These are phyloP conservation scores for Caenorhabditis remanei DNA, from an alignment of 1,140 invertebrate genomes.

Conservation along the genomic window DNA sequence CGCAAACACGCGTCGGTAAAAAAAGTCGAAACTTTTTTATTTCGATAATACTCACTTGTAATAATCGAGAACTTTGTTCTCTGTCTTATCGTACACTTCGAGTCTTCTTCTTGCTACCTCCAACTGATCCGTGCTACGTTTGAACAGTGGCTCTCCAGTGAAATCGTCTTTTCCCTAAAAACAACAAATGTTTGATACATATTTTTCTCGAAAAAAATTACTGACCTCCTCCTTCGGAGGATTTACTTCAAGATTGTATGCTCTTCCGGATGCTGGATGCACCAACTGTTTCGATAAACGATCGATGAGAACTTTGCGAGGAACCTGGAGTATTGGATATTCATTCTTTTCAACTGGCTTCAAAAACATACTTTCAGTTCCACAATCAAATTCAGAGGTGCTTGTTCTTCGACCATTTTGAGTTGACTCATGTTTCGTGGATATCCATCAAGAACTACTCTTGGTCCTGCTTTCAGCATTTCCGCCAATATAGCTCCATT, in stretches of 20 bases:
- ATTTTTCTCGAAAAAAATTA: not conserved
- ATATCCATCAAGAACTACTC: constrained; percentile 59
- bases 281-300: constrained; percentile 57
- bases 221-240: constrained; percentile 60
- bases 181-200: not conserved
- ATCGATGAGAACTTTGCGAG: constrained; percentile 59
- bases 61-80: constrained; percentile 60
- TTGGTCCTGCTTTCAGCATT: constrained; percentile 27
- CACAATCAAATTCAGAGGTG: constrained; percentile 51
- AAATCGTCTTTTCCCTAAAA: constrained; percentile 63
- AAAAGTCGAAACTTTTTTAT: too few relatives aligned
- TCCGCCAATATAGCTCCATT: constrained; percentile 54
- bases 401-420: constrained; percentile 59
- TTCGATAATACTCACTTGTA: constrained; percentile 58
- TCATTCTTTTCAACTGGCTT: not conserved
- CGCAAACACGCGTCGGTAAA: too few relatives aligned
- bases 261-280: constrained; percentile 58
- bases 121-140: constrained; percentile 27
- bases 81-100: constrained; percentile 60
- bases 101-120: constrained; percentile 58
- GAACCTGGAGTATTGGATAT: constrained; percentile 34
- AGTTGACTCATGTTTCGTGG: constrained; percentile 56
- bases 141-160: constrained; percentile 57
- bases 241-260: constrained; percentile 59
- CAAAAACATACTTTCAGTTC: constrained; percentile 40